phyloP scores from a whole-genome alignment of 2,113 vertebrate genomes.

The Myrmecobius fasciatus region DNA sequence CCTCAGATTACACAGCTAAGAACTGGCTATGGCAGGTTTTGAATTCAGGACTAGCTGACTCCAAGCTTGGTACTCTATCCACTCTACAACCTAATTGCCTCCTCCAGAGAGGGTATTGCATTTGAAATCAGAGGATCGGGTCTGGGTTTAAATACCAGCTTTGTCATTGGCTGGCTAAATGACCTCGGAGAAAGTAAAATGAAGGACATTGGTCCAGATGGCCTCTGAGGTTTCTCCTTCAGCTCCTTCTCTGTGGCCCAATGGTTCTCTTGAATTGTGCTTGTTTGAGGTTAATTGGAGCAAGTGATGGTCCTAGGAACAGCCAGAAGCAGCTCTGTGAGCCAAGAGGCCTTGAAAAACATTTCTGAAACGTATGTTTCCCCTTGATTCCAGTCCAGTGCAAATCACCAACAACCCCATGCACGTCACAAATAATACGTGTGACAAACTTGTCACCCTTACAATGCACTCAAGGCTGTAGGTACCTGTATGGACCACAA shows the following conservation, averaged over 20 bases:
- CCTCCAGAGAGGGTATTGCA: neutral
- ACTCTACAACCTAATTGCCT: neutral
- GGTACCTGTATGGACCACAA: neutral
- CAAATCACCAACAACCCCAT: neutral
- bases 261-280: neutral
- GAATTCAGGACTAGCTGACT: neutral
- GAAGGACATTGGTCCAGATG: neutral
- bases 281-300: neutral
- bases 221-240: too few species aligned
- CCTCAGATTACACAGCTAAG: neutral
- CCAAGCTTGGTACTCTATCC: neutral
- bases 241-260: neutral
- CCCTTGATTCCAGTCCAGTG: neutral
- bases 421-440: neutral
- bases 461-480: neutral
- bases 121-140: neutral
- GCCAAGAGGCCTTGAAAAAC: neutral
- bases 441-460: neutral
- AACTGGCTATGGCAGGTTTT: neutral
- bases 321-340: neutral
- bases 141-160: neutral
- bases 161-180: neutral
- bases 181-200: neutral
- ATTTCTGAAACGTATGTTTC: neutral
- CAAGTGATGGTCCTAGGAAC: neutral